phyloP scores from a whole-genome alignment of 2,113 vertebrate species.

The Brachypteracias leptosomus region DNA sequence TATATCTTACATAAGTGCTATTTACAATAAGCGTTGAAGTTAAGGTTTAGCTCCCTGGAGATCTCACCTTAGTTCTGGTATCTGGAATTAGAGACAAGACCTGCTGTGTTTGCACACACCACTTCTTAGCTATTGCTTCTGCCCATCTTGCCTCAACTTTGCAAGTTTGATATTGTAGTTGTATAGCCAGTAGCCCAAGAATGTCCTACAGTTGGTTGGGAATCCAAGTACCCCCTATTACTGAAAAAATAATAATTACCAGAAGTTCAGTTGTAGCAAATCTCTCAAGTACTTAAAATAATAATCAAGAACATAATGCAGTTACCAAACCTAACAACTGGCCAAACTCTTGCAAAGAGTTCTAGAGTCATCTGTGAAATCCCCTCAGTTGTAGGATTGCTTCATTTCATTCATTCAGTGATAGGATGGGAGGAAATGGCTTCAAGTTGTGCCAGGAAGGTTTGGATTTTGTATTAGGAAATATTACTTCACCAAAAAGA shows the following conservation, averaged over 20 bases:
- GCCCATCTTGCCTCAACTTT: background rate
- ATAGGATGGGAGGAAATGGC: background rate
- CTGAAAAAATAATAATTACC: background rate
- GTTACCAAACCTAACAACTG: background rate
- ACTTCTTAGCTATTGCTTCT: background rate
- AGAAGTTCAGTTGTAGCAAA: background rate
- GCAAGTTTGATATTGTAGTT: accelerated
- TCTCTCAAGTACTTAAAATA: background rate
- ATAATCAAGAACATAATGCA: background rate
- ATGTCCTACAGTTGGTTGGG: accelerated
- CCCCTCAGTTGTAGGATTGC: background rate
- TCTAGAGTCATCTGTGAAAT: background rate
- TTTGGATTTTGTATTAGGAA: background rate
- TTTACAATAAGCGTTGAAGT: background rate
- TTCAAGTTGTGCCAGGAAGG: background rate
- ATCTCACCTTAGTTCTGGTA: background rate
- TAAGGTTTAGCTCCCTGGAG: background rate
- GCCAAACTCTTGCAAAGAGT: background rate
- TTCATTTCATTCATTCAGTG: background rate
- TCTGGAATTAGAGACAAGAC: background rate
- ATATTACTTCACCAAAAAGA: background rate
- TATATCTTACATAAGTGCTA: background rate
- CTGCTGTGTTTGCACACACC: background rate
- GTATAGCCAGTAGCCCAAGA: background rate
- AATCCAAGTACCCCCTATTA: background rate